A percentile compares a stretch with the other conserved stretches of the same genome.
These are phyloP conservation scores for Glareola pratincola DNA, from an alignment of 2,113 vertebrate species.

Conservation along the genomic window DNA sequence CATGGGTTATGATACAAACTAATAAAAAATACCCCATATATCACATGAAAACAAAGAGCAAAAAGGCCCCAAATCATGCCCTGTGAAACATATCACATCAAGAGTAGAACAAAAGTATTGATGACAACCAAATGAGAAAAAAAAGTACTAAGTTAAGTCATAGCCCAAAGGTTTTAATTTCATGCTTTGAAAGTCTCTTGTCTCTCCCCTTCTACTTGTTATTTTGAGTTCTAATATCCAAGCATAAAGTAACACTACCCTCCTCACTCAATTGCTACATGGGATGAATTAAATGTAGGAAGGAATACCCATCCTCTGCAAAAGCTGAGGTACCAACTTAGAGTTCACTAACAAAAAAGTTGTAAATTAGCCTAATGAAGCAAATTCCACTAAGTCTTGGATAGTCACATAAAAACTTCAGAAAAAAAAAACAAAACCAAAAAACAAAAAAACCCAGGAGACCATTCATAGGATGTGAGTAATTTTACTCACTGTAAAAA, in stretches of 20 bases:
- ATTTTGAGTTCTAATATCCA: background rate
- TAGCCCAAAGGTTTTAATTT: slow-evolving; percentile 46
- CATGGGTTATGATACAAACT: background rate
- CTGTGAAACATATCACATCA: background rate
- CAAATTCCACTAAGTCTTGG: background rate
- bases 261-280: background rate
- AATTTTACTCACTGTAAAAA: background rate
- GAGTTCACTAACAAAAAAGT: background rate
- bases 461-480: background rate
- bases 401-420: background rate
- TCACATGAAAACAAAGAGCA: background rate
- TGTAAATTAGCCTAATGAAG: background rate
- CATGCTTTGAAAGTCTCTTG: slow-evolving; percentile 5
- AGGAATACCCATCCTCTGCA: background rate
- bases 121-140: slow-evolving; percentile 29
- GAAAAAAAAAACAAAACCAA: too few relatives aligned
- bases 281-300: background rate
- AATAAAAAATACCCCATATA: background rate
- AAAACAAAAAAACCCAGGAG: background rate
- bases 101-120: background rate
- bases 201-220: background rate
- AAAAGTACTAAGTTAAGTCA: background rate
- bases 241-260: background rate
- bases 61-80: background rate
- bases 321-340: background rate